Evolutionary conservation across 2,797 vertebrate species (phyloP).

Genomic region (Sphaeramia orbicularis): DNA sequence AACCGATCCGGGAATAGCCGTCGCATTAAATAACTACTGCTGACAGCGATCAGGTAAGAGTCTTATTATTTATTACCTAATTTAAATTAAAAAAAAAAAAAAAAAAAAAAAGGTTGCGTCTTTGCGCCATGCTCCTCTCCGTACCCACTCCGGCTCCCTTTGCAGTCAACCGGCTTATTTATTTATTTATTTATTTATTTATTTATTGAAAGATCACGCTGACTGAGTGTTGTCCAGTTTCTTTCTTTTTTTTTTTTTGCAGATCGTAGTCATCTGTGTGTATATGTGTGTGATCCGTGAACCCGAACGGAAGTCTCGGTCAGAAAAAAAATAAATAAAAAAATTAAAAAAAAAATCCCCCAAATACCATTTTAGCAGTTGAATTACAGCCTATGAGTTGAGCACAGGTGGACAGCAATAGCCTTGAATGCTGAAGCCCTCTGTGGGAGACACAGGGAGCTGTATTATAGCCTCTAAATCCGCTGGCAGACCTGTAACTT

Average conservation of each 20-base stretch:
- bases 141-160: slow-evolving; percentile 8
- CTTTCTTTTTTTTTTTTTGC: too few relatives aligned
- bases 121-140: slow-evolving; percentile 42
- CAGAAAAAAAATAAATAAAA: background rate
- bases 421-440: slow-evolving; percentile 29
- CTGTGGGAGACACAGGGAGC: slow-evolving; percentile 25
- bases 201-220: background rate
- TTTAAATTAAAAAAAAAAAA: too few relatives aligned
- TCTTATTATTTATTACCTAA: background rate
- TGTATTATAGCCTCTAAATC: slow-evolving; percentile 44
- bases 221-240: slow-evolving; percentile 9
- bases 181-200: slow-evolving; percentile 7
- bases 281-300: slow-evolving; percentile 42
- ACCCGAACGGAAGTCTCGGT: slow-evolving; percentile 49
- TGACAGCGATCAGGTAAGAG: slow-evolving; percentile 88
- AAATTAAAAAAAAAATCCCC: background rate
- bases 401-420: slow-evolving; percentile 50
- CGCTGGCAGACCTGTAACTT: slow-evolving; percentile 76
- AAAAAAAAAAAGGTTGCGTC: background rate
- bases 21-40: slow-evolving; percentile 86
- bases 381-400: slow-evolving; percentile 18
- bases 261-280: too few relatives aligned
- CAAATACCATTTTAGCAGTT: slow-evolving; percentile 16
- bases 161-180: slow-evolving; percentile 11
- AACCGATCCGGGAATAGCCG: slow-evolving; percentile 84